Evolutionary conservation across 2,888 invertebrate genomes (phyloP).

Genomic region (Pterostichus niger): DNA sequence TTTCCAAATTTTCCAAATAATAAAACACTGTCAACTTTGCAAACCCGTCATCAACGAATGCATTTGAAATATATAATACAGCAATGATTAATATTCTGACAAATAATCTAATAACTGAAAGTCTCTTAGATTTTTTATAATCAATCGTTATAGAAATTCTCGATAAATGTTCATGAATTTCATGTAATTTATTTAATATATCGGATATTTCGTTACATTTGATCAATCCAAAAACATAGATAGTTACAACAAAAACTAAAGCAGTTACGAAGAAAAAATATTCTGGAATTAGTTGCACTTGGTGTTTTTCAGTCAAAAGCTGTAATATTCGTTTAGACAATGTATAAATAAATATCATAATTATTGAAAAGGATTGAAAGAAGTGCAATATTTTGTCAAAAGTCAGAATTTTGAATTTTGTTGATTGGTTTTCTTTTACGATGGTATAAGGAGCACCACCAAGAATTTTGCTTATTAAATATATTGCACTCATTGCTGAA

Average conservation of each 20-base stretch:
- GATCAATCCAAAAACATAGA: not conserved
- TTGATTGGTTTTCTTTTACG: not conserved
- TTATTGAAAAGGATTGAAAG: not conserved
- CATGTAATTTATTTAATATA: not conserved
- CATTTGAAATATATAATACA: not conserved
- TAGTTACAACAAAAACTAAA: not conserved
- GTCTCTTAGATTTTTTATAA: not conserved
- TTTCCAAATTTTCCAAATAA: conserved; percentile 4
- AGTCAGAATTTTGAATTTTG: not conserved
- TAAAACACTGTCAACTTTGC: not conserved
- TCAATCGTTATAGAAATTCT: not conserved
- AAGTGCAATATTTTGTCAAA: not conserved
- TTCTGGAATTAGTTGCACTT: not conserved
- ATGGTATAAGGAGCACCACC: not conserved
- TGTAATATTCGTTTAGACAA: not conserved
- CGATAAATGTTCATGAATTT: not conserved
- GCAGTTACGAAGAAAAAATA: not conserved
- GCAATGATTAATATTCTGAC: not conserved
- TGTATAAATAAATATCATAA: not conserved
- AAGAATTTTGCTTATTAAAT: not conserved
- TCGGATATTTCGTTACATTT: not conserved
- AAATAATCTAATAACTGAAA: not conserved
- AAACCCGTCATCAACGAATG: not conserved
- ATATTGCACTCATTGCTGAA: not conserved
- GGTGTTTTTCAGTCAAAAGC: not conserved